A percentile compares a stretch with the other conserved stretches of the same genome.
Evolutionary conservation across 1,140 invertebrate genomes (phyloP).

Genomic region (Myzus persicae): DNA sequence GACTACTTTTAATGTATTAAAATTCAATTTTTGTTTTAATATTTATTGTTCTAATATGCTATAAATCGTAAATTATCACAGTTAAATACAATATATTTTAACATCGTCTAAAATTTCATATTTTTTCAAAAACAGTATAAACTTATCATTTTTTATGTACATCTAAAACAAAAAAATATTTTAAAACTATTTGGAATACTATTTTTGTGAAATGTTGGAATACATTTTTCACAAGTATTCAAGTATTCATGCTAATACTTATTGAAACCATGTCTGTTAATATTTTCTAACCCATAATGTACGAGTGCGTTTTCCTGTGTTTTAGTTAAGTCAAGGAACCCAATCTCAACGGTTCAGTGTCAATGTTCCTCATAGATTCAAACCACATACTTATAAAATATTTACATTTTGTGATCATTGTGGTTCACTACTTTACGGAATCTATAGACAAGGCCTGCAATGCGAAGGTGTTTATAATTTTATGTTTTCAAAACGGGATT

Average conservation of each 20-base stretch:
- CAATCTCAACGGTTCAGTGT: slow-evolving; percentile 92
- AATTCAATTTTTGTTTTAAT: not conserved
- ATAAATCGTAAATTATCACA: not conserved
- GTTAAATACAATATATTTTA: not conserved
- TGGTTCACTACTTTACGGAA: slow-evolving; percentile 94
- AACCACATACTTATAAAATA: slow-evolving; percentile 92
- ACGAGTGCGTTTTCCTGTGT: slow-evolving; percentile 31
- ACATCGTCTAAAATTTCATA: not conserved
- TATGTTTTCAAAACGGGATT: not conserved
- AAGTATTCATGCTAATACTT: too few relatives aligned
- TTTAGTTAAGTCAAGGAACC: slow-evolving; percentile 67
- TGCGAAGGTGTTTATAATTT: slow-evolving; percentile 82
- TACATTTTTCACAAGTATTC: too few relatives aligned
- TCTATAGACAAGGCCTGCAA: slow-evolving; percentile 95
- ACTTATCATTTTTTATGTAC: not conserved
- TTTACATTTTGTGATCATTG: slow-evolving; percentile 99
- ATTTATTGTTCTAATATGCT: not conserved
- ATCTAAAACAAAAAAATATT: not conserved
- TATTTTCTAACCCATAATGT: not conserved
- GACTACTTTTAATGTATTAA: too few relatives aligned
- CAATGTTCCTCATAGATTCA: slow-evolving; percentile 95
- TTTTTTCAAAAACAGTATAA: not conserved
- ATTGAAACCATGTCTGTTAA: not conserved
- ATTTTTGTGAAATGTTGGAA: too few relatives aligned
- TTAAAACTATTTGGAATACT: too few relatives aligned